Conservation (phyloP, 2,797 vertebrate species). For the Chelmon rostratus region DNA sequence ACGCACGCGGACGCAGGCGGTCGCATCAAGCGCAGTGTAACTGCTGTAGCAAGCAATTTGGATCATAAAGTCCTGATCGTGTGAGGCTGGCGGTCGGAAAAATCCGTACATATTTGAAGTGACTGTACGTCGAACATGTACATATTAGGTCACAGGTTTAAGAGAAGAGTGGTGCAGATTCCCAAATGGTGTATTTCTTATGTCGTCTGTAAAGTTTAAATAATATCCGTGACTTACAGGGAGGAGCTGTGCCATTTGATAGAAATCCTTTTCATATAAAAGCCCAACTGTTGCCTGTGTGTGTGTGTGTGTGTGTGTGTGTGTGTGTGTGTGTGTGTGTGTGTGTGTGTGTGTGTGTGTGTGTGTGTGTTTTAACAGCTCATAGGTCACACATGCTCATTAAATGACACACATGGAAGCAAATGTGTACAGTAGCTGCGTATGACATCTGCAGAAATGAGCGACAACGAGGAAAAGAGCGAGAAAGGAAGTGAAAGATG, state of each 20-base stretch:
- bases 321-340: slow-evolving; percentile 6
- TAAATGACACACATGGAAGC: background rate
- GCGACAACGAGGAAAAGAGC: background rate
- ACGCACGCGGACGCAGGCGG: slow-evolving; percentile 61
- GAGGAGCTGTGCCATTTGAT: background rate
- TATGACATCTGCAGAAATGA: background rate
- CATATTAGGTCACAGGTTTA: background rate
- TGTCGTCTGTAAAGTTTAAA: background rate
- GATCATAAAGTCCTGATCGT: slow-evolving; percentile 65
- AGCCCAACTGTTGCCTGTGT: background rate
- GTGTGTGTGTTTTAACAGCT: background rate
- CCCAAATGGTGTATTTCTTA: background rate
- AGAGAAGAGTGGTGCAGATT: background rate
- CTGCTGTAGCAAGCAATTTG: slow-evolving; percentile 64
- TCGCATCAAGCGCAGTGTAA: slow-evolving; percentile 41
- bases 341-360: slow-evolving; percentile 6
- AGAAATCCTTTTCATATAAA: background rate
- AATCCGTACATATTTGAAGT: background rate
- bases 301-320: slow-evolving; percentile 3
- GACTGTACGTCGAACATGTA: background rate
- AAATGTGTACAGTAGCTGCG: background rate
- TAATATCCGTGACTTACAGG: background rate
- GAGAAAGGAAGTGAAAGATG: background rate
- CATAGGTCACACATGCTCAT: slow-evolving; percentile 2
- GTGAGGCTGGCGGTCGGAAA: slow-evolving; percentile 42